phyloP scores from a whole-genome alignment of 2,888 invertebrate species.

The Parthenolecanium corni region DNA sequence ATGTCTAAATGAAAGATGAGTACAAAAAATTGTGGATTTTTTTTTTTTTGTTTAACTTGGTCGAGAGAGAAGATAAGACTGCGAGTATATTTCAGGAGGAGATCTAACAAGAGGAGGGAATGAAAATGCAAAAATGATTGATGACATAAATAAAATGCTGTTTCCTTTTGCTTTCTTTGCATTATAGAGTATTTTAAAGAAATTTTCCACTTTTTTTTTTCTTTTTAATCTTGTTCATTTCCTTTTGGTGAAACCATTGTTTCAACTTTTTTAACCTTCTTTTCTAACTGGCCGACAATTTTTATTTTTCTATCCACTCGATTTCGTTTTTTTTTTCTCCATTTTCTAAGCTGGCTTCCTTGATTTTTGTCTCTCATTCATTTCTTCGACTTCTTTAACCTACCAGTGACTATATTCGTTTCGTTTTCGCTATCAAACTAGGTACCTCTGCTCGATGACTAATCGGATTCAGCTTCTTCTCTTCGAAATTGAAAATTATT shows the following conservation, averaged over 20 bases:
- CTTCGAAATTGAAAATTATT: too few relatives aligned
- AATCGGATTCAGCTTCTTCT: too few relatives aligned
- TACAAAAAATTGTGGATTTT: neutral
- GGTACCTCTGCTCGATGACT: too few relatives aligned
- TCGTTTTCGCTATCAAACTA: too few relatives aligned
- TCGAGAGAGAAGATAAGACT: neutral
- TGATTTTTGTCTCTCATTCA: too few relatives aligned
- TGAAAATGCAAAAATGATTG: slow-evolving; percentile 18
- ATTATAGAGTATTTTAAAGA: neutral
- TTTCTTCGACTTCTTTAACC: too few relatives aligned
- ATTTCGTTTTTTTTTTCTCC: too few relatives aligned
- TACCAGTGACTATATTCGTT: too few relatives aligned
- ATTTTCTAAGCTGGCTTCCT: too few relatives aligned
- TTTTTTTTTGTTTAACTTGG: neutral
- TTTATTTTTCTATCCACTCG: too few relatives aligned
- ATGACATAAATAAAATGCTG: slow-evolving; percentile 14
- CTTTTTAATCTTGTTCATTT: neutral
- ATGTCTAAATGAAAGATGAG: neutral
- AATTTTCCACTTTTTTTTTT: neutral
- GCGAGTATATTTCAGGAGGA: neutral
- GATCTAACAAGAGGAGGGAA: slow-evolving; percentile 3
- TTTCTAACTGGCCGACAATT: too few relatives aligned
- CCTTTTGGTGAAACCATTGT: slow-evolving; percentile 6
- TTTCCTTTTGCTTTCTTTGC: slow-evolving; percentile 1
- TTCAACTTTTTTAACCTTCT: slow-evolving; percentile 2